phyloP scores from a whole-genome alignment of 2,113 vertebrate species.

The Genyomyrus donnyi region DNA sequence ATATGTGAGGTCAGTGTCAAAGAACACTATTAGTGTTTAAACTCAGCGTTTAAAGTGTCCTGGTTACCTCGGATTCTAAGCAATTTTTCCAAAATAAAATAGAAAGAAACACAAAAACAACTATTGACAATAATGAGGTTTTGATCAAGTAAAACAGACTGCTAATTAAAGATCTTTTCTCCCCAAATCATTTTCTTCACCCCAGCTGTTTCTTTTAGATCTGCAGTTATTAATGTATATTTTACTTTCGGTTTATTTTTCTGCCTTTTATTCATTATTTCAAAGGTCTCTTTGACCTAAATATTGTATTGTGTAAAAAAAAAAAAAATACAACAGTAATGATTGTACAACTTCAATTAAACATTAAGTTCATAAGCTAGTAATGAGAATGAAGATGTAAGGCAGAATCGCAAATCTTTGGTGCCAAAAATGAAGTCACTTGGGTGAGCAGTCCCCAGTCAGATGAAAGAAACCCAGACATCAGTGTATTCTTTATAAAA shows the following conservation, averaged over 20 bases:
- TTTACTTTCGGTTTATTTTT: conserved; percentile 45
- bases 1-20: not conserved
- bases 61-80: not conserved
- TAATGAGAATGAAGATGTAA: conserved; percentile 19
- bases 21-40: not conserved
- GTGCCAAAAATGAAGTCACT: not conserved
- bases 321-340: conserved; percentile 27
- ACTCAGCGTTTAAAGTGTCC: not conserved
- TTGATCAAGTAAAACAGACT: conserved; percentile 59
- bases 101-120: conserved; percentile 33
- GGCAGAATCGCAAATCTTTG: not conserved
- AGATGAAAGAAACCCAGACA: not conserved
- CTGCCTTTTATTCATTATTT: conserved; percentile 31
- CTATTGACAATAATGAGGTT: conserved; percentile 59
- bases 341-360: conserved; percentile 51
- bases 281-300: conserved; percentile 61
- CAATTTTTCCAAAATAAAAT: not conserved
- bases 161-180: conserved; percentile 62
- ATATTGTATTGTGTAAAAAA: conserved; percentile 53
- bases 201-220: conserved; percentile 55
- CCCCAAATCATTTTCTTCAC: conserved; percentile 59
- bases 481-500: not conserved
- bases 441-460: not conserved
- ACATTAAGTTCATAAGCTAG: conserved; percentile 46
- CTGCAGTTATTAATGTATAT: conserved; percentile 56